These are phyloP conservation scores for Leptopilina boulardi DNA, from an alignment of 1,140 invertebrate genomes.

Conservation along the genomic window DNA sequence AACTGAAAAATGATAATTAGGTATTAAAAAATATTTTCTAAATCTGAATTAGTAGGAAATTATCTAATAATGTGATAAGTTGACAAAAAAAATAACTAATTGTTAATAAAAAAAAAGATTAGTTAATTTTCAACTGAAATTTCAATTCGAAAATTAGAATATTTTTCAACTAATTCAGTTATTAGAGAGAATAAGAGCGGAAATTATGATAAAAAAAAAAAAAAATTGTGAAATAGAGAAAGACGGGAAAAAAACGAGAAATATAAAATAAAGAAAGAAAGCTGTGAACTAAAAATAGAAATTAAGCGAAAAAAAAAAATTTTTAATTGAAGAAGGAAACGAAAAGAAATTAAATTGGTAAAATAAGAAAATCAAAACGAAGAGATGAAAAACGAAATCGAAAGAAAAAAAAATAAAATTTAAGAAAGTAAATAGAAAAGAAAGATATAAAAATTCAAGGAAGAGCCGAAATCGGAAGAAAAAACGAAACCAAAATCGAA, in stretches of 20 bases:
- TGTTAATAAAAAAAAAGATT: too few species aligned
- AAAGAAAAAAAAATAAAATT: background rate
- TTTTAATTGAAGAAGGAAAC: conserved; percentile 1
- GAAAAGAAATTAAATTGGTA: background rate
- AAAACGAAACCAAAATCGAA: background rate
- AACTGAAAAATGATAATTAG: conserved; percentile 1
- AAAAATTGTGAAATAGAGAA: conserved; percentile 7
- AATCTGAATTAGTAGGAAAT: conserved; percentile 43
- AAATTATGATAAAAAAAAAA: background rate
- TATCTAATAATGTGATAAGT: too few species aligned
- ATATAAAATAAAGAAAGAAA: background rate
- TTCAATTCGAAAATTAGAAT: too few species aligned
- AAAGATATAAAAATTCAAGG: background rate
- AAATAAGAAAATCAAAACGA: background rate
- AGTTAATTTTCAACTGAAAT: too few species aligned
- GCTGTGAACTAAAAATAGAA: conserved; percentile 9
- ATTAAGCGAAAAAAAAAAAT: background rate
- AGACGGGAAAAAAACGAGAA: conserved; percentile 2
- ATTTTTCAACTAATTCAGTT: too few species aligned
- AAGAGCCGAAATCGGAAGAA: background rate
- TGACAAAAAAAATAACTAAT: too few species aligned
- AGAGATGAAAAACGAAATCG: background rate
- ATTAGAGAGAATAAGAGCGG: too few species aligned
- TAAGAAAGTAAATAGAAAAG: background rate
- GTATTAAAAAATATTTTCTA: conserved; percentile 25